These are phyloP conservation scores for Bemisia tabaci DNA, from an alignment of 1,140 invertebrate genomes.

Conservation along the genomic window DNA sequence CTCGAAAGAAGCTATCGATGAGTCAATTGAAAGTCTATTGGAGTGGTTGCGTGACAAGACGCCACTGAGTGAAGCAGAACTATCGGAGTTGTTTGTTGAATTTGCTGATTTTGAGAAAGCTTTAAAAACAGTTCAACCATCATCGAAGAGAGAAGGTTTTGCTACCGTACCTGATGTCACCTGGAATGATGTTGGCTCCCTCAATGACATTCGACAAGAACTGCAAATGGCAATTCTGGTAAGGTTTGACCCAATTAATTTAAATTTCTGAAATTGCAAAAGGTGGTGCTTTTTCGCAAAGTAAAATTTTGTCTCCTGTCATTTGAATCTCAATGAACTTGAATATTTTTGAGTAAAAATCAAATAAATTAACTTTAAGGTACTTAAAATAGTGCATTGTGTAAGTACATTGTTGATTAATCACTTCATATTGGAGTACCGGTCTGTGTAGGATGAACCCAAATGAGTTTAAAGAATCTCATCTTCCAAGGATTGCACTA, in stretches of 20 bases:
- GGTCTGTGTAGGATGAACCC: too few species aligned
- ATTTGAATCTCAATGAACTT: too few species aligned
- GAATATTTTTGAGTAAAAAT: too few species aligned
- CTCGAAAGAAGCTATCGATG: not conserved
- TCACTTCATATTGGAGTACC: too few species aligned
- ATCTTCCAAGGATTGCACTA: too few species aligned
- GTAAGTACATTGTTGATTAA: too few species aligned
- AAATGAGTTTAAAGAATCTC: too few species aligned
- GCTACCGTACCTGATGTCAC: conserved; percentile 92
- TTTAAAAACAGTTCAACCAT: conserved; percentile 73
- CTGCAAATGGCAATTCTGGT: conserved; percentile 81
- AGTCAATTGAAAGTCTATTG: not conserved
- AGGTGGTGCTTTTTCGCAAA: not conserved
- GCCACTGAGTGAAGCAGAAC: not conserved
- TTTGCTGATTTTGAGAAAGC: conserved; percentile 64
- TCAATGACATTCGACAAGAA: conserved; percentile 75
- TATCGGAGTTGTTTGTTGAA: conserved; percentile 34
- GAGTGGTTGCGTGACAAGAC: not conserved
- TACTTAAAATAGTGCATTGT: too few species aligned
- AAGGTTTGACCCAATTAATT: conserved; percentile 21
- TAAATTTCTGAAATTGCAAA: too few species aligned
- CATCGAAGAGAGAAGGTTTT: conserved; percentile 92
- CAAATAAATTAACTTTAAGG: too few species aligned
- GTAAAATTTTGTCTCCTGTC: too few species aligned
- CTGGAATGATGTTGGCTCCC: conserved; percentile 93